Base-by-base conservation (phyloP, 2,797 vertebrate genomes). In the Chelmon rostratus region DNA sequence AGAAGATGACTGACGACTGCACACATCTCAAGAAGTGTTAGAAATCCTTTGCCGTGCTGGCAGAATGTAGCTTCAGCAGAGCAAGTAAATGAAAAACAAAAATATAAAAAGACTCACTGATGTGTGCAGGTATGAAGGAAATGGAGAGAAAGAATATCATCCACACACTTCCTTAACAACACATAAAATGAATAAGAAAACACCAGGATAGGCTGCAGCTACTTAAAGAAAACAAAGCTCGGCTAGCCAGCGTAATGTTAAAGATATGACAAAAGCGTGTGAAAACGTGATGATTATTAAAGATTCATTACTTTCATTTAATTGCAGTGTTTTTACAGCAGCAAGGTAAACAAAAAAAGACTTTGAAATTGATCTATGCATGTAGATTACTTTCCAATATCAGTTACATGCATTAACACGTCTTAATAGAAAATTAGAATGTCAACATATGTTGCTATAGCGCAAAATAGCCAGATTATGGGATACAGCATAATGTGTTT, bases 341-440 rank as follows among this genome's bases (percentile, higher is more conserved):
- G 68, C 81, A 89, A 83, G 82, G 80, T 79, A 68, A 79, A 70
- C 68, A 61, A 59, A 47, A 52, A 9, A 69, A 65, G 73, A 69
- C 23, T 79, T 38, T 78, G 7, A 83, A 88, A 70, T 69, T 8
- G 40, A 79, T 88, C 76, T 85, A 77, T 87, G 87, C 84, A 88
- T 91, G 88, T 89, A 44, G 68, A 73, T 83, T 89, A 89, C 67
- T 77, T 84, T 66, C 81, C 67, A 82, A 78, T 84, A 82, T 87
- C 59, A 61, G 53, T 84, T 79, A 85, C 92, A 89, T 94, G 92
- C 92, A 89, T 69, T 76, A 82, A 83, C 79, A 78, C 52, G 67
- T 69, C 9, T 73, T 47, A 57, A 44, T 64, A 76, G 40, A 81
- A 75, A 90, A 89, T 68, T 0, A 86, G 62, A 85, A 59, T 50